Percentiles rank a stretch among this genome's conserved stretches.
These are phyloP conservation scores for Elymnias hypermnestra DNA, from an alignment of 1,140 invertebrate species.

Conservation along the genomic window DNA sequence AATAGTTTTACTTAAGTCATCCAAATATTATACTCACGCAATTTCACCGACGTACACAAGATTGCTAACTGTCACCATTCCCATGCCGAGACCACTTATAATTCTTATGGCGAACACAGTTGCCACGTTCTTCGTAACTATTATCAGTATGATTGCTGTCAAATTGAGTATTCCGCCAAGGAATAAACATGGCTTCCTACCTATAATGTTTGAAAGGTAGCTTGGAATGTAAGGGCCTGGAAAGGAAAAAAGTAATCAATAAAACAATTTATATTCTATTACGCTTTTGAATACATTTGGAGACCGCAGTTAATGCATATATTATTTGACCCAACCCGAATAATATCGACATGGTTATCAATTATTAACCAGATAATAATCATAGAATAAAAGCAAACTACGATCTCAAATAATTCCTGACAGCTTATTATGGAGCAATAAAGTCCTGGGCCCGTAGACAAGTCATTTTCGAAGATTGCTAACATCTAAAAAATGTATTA, in stretches of 20 bases:
- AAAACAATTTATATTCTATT: slow-evolving; percentile 24
- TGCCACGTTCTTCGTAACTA: slow-evolving; percentile 29
- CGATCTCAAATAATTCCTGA: no score
- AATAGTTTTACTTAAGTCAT: no score
- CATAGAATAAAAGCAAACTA: no score
- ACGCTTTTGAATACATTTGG: slow-evolving; percentile 12
- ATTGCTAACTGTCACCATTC: slow-evolving; percentile 39
- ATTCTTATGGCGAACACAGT: slow-evolving; percentile 39
- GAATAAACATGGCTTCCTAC: slow-evolving; percentile 39
- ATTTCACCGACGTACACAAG: slow-evolving; percentile 46
- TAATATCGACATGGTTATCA: no score
- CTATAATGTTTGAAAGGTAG: slow-evolving; percentile 41
- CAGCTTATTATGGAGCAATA: no score
- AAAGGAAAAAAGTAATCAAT: slow-evolving; percentile 17
- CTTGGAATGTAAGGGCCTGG: slow-evolving; percentile 40
- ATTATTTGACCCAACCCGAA: no score
- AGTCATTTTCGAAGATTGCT: no score
- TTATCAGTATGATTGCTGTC: slow-evolving; percentile 28
- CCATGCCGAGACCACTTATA: slow-evolving; percentile 36
- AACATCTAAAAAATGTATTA: no score
- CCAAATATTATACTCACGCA: slow-evolving; percentile 36
- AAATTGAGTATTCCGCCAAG: slow-evolving; percentile 34
- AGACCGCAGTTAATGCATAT: no score
- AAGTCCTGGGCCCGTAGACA: no score
- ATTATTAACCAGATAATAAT: no score